Evolutionary conservation across 2,888 invertebrate genomes (phyloP).

Genomic region (Callosobruchus maculatus): DNA sequence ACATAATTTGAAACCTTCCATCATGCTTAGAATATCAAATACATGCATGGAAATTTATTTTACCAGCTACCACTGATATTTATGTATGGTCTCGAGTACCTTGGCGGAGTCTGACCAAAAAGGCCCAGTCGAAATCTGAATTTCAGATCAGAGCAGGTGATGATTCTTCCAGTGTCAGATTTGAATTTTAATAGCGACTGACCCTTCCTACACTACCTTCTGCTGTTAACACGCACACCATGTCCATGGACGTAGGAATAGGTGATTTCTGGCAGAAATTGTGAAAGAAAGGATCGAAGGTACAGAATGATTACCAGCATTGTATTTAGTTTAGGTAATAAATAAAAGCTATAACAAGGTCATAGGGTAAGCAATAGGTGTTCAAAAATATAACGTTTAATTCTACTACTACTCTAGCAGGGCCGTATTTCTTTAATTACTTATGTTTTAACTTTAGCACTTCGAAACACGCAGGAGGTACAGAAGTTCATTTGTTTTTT

Average conservation of each 20-base stretch:
- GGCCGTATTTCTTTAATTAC: no score
- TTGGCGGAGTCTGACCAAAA: background rate
- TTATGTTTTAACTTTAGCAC: no score
- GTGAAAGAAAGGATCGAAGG: no score
- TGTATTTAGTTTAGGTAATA: no score
- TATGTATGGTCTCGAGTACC: background rate
- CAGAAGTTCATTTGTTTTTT: no score
- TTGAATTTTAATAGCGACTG: background rate
- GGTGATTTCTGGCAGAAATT: no score
- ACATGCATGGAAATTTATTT: background rate
- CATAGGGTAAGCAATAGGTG: no score
- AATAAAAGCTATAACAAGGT: no score
- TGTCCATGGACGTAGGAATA: background rate
- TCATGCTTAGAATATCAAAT: background rate
- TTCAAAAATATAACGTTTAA: no score
- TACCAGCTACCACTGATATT: background rate
- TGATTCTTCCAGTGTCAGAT: background rate
- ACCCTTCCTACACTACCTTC: background rate
- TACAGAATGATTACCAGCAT: no score
- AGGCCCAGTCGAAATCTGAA: background rate
- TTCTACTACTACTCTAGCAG: no score
- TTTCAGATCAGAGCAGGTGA: background rate
- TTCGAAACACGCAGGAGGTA: no score
- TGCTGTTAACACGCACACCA: background rate
- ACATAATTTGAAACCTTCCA: background rate